Percentiles rank a stretch among this genome's conserved stretches.
These are phyloP conservation scores for Microcebus ravelobensis DNA, from an alignment of 2,113 vertebrate genomes.

Conservation along the genomic window DNA sequence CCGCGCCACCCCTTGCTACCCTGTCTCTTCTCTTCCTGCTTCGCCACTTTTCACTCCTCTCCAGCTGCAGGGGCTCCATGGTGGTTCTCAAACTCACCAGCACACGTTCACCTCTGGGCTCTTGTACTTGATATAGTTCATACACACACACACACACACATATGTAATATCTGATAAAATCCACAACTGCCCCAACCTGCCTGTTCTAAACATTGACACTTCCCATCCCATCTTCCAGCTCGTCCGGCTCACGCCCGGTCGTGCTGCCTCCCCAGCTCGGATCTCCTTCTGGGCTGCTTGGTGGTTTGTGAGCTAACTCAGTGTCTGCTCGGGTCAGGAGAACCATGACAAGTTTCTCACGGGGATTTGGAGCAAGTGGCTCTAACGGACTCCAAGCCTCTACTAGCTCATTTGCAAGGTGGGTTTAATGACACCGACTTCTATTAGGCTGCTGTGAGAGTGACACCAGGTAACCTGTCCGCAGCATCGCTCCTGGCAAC, in stretches of 20 bases:
- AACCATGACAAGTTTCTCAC: background rate
- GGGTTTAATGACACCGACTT: background rate
- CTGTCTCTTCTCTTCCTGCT: background rate
- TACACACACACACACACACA: too few species aligned
- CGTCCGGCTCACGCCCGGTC: too few species aligned
- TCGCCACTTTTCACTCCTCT: fast-evolving
- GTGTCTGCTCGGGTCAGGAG: background rate
- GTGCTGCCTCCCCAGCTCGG: background rate
- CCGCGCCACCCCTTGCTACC: fast-evolving
- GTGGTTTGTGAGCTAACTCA: background rate
- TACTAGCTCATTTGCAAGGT: background rate
- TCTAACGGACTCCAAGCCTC: background rate
- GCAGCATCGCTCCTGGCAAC: background rate
- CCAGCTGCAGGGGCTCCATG: background rate
- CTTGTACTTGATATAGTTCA: background rate
- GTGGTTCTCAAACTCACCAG: background rate
- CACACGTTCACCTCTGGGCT: background rate
- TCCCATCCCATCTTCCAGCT: too few species aligned
- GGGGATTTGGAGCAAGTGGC: background rate
- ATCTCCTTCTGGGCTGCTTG: background rate
- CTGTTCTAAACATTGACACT: background rate
- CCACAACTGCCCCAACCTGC: background rate
- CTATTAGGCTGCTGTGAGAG: background rate
- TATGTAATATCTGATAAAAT: background rate
- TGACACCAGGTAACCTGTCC: fast-evolving